Evolutionary conservation across 2,797 vertebrate species (phyloP), one percentile per base, ranked within the genome.

Genomic region (Coracias cyanogaster): DNA sequence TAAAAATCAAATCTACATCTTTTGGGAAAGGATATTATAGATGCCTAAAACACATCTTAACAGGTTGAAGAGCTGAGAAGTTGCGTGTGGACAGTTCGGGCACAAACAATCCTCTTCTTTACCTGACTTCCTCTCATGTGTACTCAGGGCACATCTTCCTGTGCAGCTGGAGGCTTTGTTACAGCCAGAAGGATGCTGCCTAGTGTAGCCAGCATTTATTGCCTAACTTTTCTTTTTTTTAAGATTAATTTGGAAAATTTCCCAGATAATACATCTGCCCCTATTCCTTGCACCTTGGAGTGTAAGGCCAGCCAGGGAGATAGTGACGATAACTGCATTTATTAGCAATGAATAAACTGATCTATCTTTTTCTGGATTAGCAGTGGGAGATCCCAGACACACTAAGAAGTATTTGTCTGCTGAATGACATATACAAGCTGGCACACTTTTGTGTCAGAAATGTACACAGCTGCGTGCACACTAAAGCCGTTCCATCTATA

Each of bases 181-280:
- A 81, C 5, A 96, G 90, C 93, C 95, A 98, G 95, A 95, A 96
- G 90, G 95, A 94, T 31, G 13, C 54, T 83, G 73, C 60, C 92
- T 77, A 48, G 46, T 35, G 37, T 87, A 93, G 83, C 60, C 35
- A 3, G n/a, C 90, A 86, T 88, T 97, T 88, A 97, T 8, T 43
- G 86, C 76, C 76, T 95, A 92, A 92, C 73, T 69, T 94, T 18
- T 66, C 77, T 92, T 95, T 97, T 96, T 96, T 66, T 78, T 12
- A 94, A 95, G 74, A 94, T 49, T 22, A 94, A 95, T 96, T 97
- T 98, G 97, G 96, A 98, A 96, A 82, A 90, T 61, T 97, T 98
- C 97, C 97, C 97, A 98, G 96, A 96, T 41, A 35, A 92, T 95
- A 65, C 94, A 97, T 93, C 97, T 98, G 95, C 95, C 96, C 97